phyloP scores from a whole-genome alignment of 2,797 vertebrate species.

The Gallinago stenura region DNA sequence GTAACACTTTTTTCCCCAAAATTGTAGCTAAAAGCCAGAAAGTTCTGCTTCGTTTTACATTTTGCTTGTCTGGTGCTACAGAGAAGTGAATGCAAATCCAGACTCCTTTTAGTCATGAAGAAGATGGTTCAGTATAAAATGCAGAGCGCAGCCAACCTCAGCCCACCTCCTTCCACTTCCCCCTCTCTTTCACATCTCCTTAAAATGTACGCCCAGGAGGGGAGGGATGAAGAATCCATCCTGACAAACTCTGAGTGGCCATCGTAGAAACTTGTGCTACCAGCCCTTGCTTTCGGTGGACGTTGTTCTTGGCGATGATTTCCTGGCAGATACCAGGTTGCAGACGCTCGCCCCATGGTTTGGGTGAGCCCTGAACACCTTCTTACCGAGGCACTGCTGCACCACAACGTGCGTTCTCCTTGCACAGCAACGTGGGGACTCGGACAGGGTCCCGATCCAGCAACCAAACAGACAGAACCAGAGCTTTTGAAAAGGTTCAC shows the following conservation, averaged over 20 bases:
- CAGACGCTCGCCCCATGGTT: fast-evolving
- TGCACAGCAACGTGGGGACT: neutral
- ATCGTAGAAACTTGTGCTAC: neutral
- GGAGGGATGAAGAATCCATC: neutral
- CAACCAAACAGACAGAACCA: fast-evolving
- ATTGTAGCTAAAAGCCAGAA: neutral
- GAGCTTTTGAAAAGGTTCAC: neutral
- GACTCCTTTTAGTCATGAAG: neutral
- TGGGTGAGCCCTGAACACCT: neutral
- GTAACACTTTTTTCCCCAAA: neutral
- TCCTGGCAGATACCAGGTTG: neutral
- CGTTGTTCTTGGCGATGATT: fast-evolving
- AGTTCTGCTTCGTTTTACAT: neutral
- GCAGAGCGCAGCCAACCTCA: neutral
- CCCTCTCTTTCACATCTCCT: neutral
- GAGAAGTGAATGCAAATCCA: neutral
- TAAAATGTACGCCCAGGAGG: neutral
- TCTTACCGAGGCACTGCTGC: neutral
- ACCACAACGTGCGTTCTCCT: fast-evolving
- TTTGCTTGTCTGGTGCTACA: neutral
- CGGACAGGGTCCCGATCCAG: neutral
- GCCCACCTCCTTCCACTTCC: neutral
- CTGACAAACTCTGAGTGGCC: too few species aligned
- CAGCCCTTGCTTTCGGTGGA: fast-evolving
- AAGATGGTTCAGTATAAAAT: neutral